Evolutionary conservation across 2,888 invertebrate genomes (phyloP), one percentile per base, ranked within the genome.

Genomic region (Cephus sareptanus): DNA sequence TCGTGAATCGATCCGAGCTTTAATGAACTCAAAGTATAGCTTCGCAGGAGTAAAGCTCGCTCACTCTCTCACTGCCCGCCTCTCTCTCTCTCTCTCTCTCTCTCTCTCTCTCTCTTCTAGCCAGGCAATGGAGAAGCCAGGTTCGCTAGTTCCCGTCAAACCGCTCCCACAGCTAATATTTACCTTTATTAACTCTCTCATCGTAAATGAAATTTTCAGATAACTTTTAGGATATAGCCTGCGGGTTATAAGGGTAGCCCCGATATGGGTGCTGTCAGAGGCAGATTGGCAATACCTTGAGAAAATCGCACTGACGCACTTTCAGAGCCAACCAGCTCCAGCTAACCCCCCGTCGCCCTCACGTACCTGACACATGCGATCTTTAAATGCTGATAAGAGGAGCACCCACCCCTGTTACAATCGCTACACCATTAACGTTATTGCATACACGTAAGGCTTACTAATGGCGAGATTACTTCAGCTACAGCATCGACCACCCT

Each of bases 131-230:
- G 85, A 83, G 56, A 56, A 56, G 82, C 81, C 81, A 73, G 83
- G 83, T 79, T 84, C 79, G 84, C 86, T 85, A 86, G 87, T 87
- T 89, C 87, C 87, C 89, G 88, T 87, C 89, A 89, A 89, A 88
- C 90, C 88, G 86, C 89, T 88, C 87, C 88, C 85, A 88, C 88
- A 89, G 90, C 90, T 89, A 90, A 91, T 90, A 90, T 91, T 91
- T 90, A 91, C 90, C 90, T 91, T 90, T 91, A 90, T 91, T 90
- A 91, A 91, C 90, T 90, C 89, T 89, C 90, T 89, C 89, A 88
- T 88, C 89, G 88, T 90, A 90, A 90, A 91, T 90, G 90, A 90
- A 91, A 91, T 90, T 91, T 91, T 90, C 90, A 90, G 89, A 90
- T 90, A 91, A 90, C 90, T 91, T 90, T 89, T 90, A 88, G 89